Percentiles rank a stretch among this genome's conserved stretches.
These are phyloP conservation scores for Butastur rufipennis DNA, from an alignment of 2,113 vertebrate species.

Conservation along the genomic window DNA sequence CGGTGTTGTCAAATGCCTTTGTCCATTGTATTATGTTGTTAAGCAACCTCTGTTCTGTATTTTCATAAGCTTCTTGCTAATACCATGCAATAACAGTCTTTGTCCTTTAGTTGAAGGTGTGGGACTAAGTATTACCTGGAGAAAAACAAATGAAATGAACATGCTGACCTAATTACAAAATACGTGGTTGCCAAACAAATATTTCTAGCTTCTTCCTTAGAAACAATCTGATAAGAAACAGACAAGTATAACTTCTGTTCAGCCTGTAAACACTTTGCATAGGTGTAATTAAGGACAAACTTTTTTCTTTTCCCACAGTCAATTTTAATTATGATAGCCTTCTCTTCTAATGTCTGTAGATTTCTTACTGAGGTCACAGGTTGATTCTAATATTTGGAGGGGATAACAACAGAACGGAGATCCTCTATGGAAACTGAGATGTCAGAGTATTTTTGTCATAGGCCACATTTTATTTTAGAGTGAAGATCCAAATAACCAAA, in stretches of 20 bases:
- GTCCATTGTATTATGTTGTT: constrained; percentile 24
- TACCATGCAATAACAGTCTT: constrained; percentile 15
- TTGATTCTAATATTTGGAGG: neutral
- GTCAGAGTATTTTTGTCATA: neutral
- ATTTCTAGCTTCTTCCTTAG: constrained; percentile 50
- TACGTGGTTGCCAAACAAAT: constrained; percentile 58
- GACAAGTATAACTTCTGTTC: neutral
- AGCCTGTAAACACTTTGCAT: constrained; percentile 49
- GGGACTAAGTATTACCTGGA: constrained; percentile 2
- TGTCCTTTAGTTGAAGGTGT: constrained; percentile 32
- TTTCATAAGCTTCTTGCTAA: constrained; percentile 53
- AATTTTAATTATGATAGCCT: neutral
- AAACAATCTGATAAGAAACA: constrained; percentile 56
- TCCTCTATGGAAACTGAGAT: neutral
- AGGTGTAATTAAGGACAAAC: constrained; percentile 13
- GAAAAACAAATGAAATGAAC: constrained; percentile 50
- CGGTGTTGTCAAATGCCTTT: constrained; percentile 42
- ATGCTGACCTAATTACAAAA: constrained; percentile 59
- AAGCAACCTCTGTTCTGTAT: constrained; percentile 38
- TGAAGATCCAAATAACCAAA: neutral
- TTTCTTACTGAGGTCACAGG: neutral
- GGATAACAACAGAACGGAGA: neutral
- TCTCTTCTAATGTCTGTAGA: neutral
- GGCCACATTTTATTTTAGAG: neutral
- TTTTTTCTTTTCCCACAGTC: neutral